Percentiles rank a stretch among this genome's conserved stretches.
Evolutionary conservation across 2,888 invertebrate species (phyloP).

Genomic region (Sinodicranocentrus sp.): DNA sequence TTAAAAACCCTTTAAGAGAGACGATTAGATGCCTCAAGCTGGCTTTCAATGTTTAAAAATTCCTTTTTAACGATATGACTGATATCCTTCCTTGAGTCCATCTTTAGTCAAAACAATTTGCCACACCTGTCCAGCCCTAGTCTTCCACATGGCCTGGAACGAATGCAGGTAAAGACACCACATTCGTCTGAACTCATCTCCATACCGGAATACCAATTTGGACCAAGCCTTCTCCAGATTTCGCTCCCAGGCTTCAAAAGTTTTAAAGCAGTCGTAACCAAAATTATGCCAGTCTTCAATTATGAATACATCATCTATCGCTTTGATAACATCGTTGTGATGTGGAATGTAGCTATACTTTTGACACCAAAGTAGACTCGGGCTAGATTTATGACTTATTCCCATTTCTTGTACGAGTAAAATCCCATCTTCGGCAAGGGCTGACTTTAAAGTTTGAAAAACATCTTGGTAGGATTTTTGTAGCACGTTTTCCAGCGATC

Average conservation of each 20-base stretch:
- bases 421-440: slow-evolving; percentile 70
- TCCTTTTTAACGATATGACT: no score
- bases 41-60: no score
- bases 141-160: slow-evolving; percentile 9
- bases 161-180: slow-evolving; percentile 29
- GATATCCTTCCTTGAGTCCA: slow-evolving; percentile 21
- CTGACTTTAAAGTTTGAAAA: slow-evolving; percentile 19
- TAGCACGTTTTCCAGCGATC: slow-evolving; percentile 70
- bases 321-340: slow-evolving; percentile 16
- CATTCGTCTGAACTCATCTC: slow-evolving; percentile 27
- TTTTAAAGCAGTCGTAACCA: slow-evolving; percentile 19
- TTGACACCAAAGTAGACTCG: not conserved
- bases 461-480: slow-evolving; percentile 48
- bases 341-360: slow-evolving; percentile 36
- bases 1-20: no score
- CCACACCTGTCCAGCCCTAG: slow-evolving; percentile 32
- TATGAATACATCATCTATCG: slow-evolving; percentile 25
- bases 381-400: slow-evolving; percentile 3
- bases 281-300: slow-evolving; percentile 51
- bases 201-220: slow-evolving; percentile 23
- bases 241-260: slow-evolving; percentile 20
- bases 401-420: slow-evolving; percentile 70
- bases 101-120: slow-evolving; percentile 40
- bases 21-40: no score
- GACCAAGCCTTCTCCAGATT: slow-evolving; percentile 30